Percentiles rank a stretch among this genome's conserved stretches.
phyloP scores from a whole-genome alignment of 2,888 invertebrate genomes.

The Abrostola tripartita region DNA sequence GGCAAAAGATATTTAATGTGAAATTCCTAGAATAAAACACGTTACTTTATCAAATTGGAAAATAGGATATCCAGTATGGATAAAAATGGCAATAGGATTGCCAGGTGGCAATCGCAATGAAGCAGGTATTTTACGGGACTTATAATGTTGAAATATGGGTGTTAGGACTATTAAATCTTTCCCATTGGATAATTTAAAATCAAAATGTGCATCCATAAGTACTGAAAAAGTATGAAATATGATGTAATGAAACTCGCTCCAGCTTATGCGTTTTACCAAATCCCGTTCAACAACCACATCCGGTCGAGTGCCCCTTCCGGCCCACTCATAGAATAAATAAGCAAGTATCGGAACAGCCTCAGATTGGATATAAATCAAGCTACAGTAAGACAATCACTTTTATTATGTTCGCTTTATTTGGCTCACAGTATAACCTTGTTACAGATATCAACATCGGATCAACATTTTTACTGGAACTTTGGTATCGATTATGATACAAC shows the following conservation, averaged over 20 bases:
- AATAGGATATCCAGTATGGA: no score
- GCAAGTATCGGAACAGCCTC: conserved; percentile 53
- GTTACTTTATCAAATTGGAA: no score
- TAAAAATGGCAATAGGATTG: no score
- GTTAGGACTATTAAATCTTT: no score
- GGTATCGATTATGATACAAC: background rate
- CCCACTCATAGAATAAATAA: conserved; percentile 64
- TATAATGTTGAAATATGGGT: no score
- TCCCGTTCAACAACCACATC: conserved; percentile 45
- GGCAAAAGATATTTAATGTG: no score
- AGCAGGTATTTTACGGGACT: no score
- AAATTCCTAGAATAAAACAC: no score
- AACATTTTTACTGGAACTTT: background rate
- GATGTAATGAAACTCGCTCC: background rate
- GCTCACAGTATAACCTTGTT: conserved; percentile 30
- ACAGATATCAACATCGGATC: conserved; percentile 5
- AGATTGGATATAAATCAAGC: conserved; percentile 61
- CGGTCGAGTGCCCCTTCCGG: conserved; percentile 59
- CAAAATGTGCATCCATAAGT: no score
- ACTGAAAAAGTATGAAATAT: no score
- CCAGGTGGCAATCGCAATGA: no score
- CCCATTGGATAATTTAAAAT: no score
- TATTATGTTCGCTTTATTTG: conserved; percentile 35
- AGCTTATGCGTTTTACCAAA: background rate
- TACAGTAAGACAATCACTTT: conserved; percentile 55